Evolutionary conservation across 1,140 invertebrate genomes (phyloP), one percentile per base, ranked within the genome.

Genomic region (Physella acuta): DNA sequence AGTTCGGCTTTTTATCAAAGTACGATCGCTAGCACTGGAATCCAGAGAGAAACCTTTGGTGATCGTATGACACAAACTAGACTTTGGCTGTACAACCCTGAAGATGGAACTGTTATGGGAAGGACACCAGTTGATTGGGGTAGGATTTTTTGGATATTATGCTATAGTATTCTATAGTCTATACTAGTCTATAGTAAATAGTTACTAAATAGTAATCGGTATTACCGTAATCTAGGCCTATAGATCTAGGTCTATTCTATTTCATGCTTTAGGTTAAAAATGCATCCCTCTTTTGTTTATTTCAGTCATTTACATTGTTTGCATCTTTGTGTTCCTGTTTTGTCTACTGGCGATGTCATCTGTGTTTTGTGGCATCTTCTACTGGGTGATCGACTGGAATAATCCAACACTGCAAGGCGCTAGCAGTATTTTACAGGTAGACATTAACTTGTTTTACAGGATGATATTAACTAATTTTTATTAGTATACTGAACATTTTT

Each of bases 251-350:
- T n/a, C n/a, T n/a, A n/a, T n/a, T n/a, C n/a, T n/a, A n/a, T n/a
- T n/a, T n/a, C n/a, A n/a, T n/a, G n/a, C n/a, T n/a, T n/a, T n/a
- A n/a, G n/a, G n/a, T n/a, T n/a, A n/a, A n/a, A n/a, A n/a, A n/a
- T n/a, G n/a, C n/a, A n/a, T n/a, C n/a, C n/a, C n/a, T n/a, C n/a
- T 56, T 56, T 26, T 63, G 30, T 37, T 2, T 51, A 44, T 28
- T 28, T 73, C 76, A 81, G 81, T 62, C 44, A 68, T 78, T 88
- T 95, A 97, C 86, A 88, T 93, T 73, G 85, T 95, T 70, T 97
- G 97, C 89, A 97, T 97, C 86, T 82, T 94, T 70, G 90, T 95
- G 84, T 97, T 96, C 88, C 97, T 96, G 86, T 88, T 90, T 65
- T 90, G 89, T 71, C 89, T 98, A 79, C 89, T 91, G 75, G 78